A percentile compares a stretch with the other conserved stretches of the same genome.
Conservation (phyloP, 2,888 invertebrate species). For the Machimus atricapillus region DNA sequence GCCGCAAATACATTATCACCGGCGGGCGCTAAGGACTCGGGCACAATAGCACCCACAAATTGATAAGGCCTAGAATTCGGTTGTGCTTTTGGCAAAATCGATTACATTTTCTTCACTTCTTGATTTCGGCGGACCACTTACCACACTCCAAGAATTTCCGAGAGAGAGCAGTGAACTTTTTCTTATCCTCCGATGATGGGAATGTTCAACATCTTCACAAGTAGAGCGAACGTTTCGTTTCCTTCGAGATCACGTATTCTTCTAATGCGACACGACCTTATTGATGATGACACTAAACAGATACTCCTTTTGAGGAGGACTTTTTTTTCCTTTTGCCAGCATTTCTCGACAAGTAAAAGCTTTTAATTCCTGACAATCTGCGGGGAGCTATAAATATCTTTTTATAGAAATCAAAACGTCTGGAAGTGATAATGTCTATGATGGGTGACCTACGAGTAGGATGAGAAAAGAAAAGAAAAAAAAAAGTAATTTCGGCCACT, state of each 20-base stretch:
- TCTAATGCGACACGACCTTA: conserved; percentile 46
- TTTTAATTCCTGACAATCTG: conserved; percentile 20
- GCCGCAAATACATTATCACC: conserved; percentile 43
- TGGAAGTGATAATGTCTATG: not conserved
- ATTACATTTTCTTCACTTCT: conserved; percentile 3
- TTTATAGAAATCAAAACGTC: not conserved
- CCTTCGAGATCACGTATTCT: conserved; percentile 41
- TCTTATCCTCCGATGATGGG: conserved; percentile 2
- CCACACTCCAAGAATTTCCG: not conserved
- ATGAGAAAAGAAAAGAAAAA: not conserved
- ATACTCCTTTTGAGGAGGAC: conserved; percentile 28
- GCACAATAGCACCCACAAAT: conserved; percentile 43
- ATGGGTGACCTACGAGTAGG: not conserved
- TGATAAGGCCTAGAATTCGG: conserved; percentile 42
- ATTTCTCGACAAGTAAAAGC: conserved; percentile 5
- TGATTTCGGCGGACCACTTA: conserved; percentile 17
- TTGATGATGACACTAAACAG: conserved; percentile 46
- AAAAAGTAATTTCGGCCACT: not conserved
- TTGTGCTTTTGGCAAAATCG: conserved; percentile 31
- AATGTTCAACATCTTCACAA: conserved; percentile 29
- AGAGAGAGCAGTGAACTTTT: not conserved
- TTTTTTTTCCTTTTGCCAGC: conserved; percentile 4
- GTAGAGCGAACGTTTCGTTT: not conserved
- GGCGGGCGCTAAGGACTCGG: conserved; percentile 41
- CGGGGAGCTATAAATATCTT: not conserved